Evolutionary conservation across 2,888 invertebrate species (phyloP).

Genomic region (Cylindroiulus punctatus): DNA sequence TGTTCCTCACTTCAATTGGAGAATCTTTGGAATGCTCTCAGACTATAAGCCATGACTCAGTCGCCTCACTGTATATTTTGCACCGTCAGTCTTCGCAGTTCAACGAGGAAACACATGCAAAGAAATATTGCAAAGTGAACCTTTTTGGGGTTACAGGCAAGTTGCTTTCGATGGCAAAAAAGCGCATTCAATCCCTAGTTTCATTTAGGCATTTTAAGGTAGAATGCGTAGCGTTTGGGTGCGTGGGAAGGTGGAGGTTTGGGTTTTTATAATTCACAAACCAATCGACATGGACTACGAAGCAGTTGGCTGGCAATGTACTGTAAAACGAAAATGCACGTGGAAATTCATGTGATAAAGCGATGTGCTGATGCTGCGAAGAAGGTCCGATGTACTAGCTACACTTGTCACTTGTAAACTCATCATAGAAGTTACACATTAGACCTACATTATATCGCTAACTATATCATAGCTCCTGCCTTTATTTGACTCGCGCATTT

Average conservation of each 20-base stretch:
- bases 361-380: not conserved
- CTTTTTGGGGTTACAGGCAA: not conserved
- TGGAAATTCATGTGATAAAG: not conserved
- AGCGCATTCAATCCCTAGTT: conserved; percentile 20
- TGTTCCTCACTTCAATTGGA: too few relatives aligned
- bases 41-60: not conserved
- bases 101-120: not conserved
- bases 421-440: not conserved
- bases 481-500: not conserved
- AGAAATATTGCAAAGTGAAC: not conserved
- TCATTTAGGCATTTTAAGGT: not conserved
- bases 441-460: not conserved
- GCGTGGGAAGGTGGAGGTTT: conserved; percentile 23
- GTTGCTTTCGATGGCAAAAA: not conserved
- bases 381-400: not conserved
- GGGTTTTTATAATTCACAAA: conserved; percentile 34
- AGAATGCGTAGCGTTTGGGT: conserved; percentile 28
- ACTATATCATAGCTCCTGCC: not conserved
- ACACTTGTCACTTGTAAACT: not conserved
- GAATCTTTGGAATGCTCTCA: not conserved
- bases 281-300: conserved; percentile 39
- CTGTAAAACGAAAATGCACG: conserved; percentile 43
- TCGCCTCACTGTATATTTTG: not conserved
- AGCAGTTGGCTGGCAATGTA: conserved; percentile 40
- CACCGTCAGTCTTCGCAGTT: not conserved